Evolutionary conservation across 2,888 invertebrate genomes (phyloP).

Genomic region (Lasius fuliginosus): DNA sequence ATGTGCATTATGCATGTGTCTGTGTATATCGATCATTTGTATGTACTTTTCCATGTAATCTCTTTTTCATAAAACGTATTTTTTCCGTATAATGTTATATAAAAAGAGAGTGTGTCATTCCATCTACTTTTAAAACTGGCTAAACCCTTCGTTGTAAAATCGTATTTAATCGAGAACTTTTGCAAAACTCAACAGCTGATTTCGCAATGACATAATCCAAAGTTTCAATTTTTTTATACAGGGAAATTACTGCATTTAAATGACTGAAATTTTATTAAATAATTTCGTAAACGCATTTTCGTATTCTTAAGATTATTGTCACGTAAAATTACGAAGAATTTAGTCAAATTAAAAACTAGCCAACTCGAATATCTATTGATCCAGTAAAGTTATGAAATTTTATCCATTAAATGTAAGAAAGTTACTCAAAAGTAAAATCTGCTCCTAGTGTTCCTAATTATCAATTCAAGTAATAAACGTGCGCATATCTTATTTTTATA

Average conservation of each 20-base stretch:
- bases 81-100: constrained; percentile 36
- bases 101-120: neutral
- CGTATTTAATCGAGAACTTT: neutral
- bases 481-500: constrained; percentile 24
- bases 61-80: constrained; percentile 43
- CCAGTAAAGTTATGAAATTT: neutral
- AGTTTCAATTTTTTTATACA: neutral
- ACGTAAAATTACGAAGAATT: neutral
- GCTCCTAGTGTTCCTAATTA: constrained; percentile 72
- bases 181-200: neutral
- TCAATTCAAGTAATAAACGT: constrained; percentile 33
- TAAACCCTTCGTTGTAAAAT: neutral
- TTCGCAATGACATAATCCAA: neutral
- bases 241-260: neutral
- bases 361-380: constrained; percentile 4
- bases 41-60: constrained; percentile 68
- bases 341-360: constrained; percentile 6
- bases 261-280: neutral
- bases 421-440: constrained; percentile 71
- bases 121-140: neutral
- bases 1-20: neutral
- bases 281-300: neutral
- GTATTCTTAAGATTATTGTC: neutral
- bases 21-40: constrained; percentile 52
- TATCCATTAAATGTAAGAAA: constrained; percentile 56